These are phyloP conservation scores for Hypena proboscidalis DNA, from an alignment of 2,888 invertebrate genomes.

Conservation along the genomic window DNA sequence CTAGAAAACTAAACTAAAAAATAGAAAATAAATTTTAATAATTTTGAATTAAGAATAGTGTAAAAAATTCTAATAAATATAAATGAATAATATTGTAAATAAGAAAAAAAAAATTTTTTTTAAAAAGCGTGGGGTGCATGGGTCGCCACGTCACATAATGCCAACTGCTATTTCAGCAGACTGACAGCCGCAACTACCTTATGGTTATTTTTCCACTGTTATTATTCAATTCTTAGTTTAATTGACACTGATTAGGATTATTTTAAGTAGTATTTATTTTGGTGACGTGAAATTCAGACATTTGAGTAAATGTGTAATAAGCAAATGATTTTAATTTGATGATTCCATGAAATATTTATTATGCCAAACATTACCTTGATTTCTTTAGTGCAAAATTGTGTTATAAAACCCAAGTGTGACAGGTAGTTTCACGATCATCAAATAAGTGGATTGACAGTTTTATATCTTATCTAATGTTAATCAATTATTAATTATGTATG, in stretches of 20 bases:
- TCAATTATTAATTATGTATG: slow-evolving; percentile 22
- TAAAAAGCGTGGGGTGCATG: no score
- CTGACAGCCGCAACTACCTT: slow-evolving; percentile 78
- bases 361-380: slow-evolving; percentile 56
- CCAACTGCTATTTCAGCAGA: slow-evolving; percentile 89
- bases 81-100: no score
- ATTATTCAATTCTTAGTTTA: slow-evolving; percentile 82
- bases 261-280: slow-evolving; percentile 81
- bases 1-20: no score
- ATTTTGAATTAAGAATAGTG: no score
- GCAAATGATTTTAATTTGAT: slow-evolving; percentile 69
- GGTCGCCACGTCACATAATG: no score
- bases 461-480: slow-evolving; percentile 20
- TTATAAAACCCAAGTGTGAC: slow-evolving; percentile 24
- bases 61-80: no score
- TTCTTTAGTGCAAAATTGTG: slow-evolving; percentile 47
- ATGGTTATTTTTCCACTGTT: slow-evolving; percentile 81
- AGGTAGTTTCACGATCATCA: slow-evolving; percentile 30
- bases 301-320: slow-evolving; percentile 73
- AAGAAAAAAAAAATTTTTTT: no score
- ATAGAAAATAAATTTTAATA: no score
- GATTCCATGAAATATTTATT: slow-evolving; percentile 73
- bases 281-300: slow-evolving; percentile 71
- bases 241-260: slow-evolving; percentile 82
- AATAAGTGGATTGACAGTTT: slow-evolving; percentile 33